These are phyloP conservation scores for Microtus ochrogaster DNA, from an alignment of 2,113 vertebrate species.

Conservation along the genomic window DNA sequence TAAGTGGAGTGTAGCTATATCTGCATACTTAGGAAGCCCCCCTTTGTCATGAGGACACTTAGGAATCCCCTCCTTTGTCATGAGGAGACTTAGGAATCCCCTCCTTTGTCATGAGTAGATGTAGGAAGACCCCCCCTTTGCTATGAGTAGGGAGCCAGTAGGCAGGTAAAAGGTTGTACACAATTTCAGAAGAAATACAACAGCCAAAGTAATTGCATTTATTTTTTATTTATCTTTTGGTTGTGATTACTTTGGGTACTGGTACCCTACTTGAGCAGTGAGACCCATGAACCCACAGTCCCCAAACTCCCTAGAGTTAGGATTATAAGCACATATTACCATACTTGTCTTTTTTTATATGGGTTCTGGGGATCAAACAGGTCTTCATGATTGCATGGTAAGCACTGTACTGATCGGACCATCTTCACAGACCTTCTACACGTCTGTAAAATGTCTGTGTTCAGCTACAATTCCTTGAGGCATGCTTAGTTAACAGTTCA, in stretches of 20 bases:
- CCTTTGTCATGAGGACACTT: background rate
- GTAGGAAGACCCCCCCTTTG: background rate
- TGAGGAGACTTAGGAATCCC: background rate
- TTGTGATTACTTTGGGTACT: background rate
- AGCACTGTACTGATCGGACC: too few relatives aligned
- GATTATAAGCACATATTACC: background rate
- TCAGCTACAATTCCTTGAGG: background rate
- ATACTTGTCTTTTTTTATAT: background rate
- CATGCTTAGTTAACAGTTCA: background rate
- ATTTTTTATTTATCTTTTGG: too few relatives aligned
- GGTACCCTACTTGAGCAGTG: background rate
- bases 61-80: background rate
- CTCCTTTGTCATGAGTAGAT: too few relatives aligned
- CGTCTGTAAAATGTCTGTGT: background rate
- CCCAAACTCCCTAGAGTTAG: background rate
- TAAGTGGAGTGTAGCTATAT: background rate
- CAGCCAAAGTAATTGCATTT: too few relatives aligned
- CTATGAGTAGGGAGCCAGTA: background rate
- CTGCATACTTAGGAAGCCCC: background rate
- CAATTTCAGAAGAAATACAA: background rate
- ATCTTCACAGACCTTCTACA: background rate
- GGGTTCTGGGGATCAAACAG: background rate
- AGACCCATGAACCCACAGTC: too few relatives aligned
- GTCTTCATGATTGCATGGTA: background rate
- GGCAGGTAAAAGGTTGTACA: background rate